Conservation (phyloP, 2,113 vertebrate genomes). For the Channa maculata region DNA sequence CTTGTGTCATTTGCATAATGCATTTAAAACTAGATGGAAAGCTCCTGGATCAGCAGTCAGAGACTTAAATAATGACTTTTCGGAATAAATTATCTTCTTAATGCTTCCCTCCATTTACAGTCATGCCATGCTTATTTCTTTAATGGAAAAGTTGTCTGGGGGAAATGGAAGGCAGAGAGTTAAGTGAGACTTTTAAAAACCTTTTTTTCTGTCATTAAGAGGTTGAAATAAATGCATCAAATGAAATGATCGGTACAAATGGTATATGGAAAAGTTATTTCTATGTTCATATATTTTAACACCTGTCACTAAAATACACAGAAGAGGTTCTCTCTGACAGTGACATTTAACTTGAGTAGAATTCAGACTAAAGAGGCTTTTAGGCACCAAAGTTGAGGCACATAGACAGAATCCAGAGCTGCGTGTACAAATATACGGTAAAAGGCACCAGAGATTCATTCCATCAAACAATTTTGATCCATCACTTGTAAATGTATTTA, state of each 20-base stretch:
- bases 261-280: not conserved
- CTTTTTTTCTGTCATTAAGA: slow-evolving; percentile 9
- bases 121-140: slow-evolving; percentile 10
- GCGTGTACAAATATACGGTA: not conserved
- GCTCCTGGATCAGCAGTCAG: slow-evolving; percentile 51
- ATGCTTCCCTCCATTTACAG: slow-evolving; percentile 33
- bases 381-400: not conserved
- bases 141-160: slow-evolving; percentile 56
- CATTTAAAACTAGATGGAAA: slow-evolving; percentile 40
- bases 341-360: not conserved
- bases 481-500: not conserved
- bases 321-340: not conserved
- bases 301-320: slow-evolving; percentile 6
- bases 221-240: slow-evolving; percentile 4
- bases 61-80: slow-evolving; percentile 34
- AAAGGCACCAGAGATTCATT: not conserved
- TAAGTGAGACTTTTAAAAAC: slow-evolving; percentile 21
- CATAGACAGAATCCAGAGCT: not conserved
- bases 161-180: not conserved
- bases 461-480: not conserved
- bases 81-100: slow-evolving; percentile 51
- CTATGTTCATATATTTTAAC: slow-evolving; percentile 5
- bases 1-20: slow-evolving; percentile 54
- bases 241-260: not conserved
- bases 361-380: slow-evolving; percentile 5